Evolutionary conservation across 1,140 invertebrate genomes (phyloP), one percentile per base, ranked within the genome.

Genomic region (Calosoma granatense): DNA sequence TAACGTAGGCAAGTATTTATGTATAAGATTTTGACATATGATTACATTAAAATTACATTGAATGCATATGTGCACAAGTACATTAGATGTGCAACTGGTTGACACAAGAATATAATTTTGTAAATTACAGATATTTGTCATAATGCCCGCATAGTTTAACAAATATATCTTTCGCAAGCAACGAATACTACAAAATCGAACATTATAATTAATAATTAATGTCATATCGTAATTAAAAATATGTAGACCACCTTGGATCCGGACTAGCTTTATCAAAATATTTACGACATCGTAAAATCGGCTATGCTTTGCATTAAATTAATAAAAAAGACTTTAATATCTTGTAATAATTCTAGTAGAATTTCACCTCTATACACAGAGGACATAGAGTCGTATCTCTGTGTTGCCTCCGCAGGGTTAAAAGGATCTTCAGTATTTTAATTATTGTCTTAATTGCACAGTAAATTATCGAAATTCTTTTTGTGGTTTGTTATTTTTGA

Each of bases 281-380:
- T 47, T 47, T 47, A 47, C 41, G 41, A 17, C 41, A 17, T 47
- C 41, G 15, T 47, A 47, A 47, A 47, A 47, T 47, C 41, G 41
- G 17, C 41, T 47, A 47, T 36, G n/a, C 41, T 47, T 47, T 47
- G 41, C 41, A 47, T 47, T 47, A 47, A 47, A 47, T 47, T 47
- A 47, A 47, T 47, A 47, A 47, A 47, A 47, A 47, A 47, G 41
- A 47, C 41, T 9, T 47, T 47, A 47, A 47, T 47, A 47, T 47
- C 41, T 4, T 47, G 41, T 47, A 47, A 47, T 47, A 47, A 47
- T 47, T 47, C 9, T 47, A 12, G 3, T 12, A 17, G 41, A 47
- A 47, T 47, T 47, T 47, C 41, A 17, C 3, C 41, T 17, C 3
- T 47, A 47, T 47, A 4, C 15, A 47, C 15, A 9, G 6, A 9